Base-by-base conservation (phyloP, 1,140 invertebrate species). In the Micrasema longulum region DNA sequence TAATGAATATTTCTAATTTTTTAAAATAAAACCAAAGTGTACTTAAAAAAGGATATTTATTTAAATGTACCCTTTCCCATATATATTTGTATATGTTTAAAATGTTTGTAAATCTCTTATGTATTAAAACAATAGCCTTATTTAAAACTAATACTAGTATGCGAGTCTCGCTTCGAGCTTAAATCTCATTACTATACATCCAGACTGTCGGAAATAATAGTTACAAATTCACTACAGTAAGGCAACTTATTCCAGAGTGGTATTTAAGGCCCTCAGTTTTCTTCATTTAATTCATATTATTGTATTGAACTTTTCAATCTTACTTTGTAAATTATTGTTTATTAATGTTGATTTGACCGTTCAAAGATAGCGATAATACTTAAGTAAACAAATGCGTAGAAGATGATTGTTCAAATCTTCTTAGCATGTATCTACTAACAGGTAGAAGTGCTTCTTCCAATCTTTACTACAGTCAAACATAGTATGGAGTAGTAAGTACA, bases 31-130 rank as follows among this genome's bases (percentile, higher is more conserved):
- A 74, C 41, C 20, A 36, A 66, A 43, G 31, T 22, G 20, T 70
- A 38, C 63, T 71, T 71, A 74, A 47, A 74, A 75, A 75, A 75
- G 63, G 69, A 75, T 71, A 69, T 75, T 75, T 75, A 75, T 75
- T 75, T 52, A 69, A 75, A 45, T 67, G 48, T 71, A 75, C 73
- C 73, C 69, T 75, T 71, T 75, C 72, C 72, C 72, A 70, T 38
- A 57, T 74, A 52, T 70, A 35, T 67, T 55, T 68, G 53, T 60
- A 57, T 45, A 69, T 69, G 62, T 43, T 62, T 41, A 66, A 43
- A 66, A 50, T 66, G 48, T 36, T 45, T 69, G 43, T 69, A 69
- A 57, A 69, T 62, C 20, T 69, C 50, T 55, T 52, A 50, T 62
- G 20, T 47, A 57, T 72, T 65, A 35, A 67, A 67, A 72, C 62